phyloP scores from a whole-genome alignment of 35 echinoderm and acorn worm species.

The Apostichopus japonicus region DNA sequence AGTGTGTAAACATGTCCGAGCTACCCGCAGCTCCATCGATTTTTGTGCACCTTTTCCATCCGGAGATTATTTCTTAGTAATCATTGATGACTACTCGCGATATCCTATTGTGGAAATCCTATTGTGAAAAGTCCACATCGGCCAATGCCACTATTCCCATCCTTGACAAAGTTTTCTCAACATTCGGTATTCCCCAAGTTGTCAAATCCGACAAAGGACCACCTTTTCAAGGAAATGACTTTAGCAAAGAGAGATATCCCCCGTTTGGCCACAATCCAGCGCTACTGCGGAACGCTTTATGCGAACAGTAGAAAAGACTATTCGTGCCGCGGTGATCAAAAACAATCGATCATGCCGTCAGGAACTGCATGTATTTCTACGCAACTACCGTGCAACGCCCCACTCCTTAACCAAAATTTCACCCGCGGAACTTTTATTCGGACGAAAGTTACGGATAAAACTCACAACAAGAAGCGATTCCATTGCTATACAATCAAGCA shows the following conservation, averaged over 20 bases:
- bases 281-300: slow-evolving; percentile 45
- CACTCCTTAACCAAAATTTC: slow-evolving; percentile 28
- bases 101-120: slow-evolving; percentile 82
- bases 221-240: slow-evolving; percentile 31
- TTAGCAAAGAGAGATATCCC: slow-evolving; percentile 33
- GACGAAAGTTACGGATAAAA: not conserved
- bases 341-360: not conserved
- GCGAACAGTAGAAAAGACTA: slow-evolving; percentile 33
- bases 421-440: slow-evolving; percentile 11
- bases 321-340: not conserved
- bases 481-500: too few species aligned
- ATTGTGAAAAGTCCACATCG: slow-evolving; percentile 58
- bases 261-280: slow-evolving; percentile 37
- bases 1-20: slow-evolving; percentile 70
- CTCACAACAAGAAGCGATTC: not conserved
- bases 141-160: slow-evolving; percentile 63
- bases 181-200: slow-evolving; percentile 63
- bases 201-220: slow-evolving; percentile 74
- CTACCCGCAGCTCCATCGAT: not conserved
- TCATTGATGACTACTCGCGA: slow-evolving; percentile 75
- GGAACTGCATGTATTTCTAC: slow-evolving; percentile 43
- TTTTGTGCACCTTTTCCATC: slow-evolving; percentile 59
- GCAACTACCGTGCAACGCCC: slow-evolving; percentile 46
- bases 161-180: slow-evolving; percentile 68
- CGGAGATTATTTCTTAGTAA: slow-evolving; percentile 46